Evolutionary conservation across 2,888 invertebrate species (phyloP).

Genomic region (Ophion ventricosus): DNA sequence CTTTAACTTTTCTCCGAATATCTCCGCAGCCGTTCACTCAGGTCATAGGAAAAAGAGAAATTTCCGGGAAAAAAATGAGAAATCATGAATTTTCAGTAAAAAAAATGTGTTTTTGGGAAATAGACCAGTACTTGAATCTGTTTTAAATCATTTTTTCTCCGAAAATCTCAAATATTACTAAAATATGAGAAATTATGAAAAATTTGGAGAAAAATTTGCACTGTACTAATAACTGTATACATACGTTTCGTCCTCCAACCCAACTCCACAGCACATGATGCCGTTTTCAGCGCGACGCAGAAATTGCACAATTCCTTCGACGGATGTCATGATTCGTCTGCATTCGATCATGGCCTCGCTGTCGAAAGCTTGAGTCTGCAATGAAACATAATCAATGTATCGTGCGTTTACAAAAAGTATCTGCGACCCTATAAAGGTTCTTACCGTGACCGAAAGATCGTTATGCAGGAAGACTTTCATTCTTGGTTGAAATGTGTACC

Average conservation of each 20-base stretch:
- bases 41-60: too few species aligned
- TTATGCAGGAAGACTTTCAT: conserved; percentile 25
- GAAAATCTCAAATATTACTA: too few species aligned
- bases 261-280: conserved; percentile 40
- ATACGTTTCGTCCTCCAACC: conserved; percentile 35
- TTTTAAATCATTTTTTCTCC: too few species aligned
- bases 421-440: neutral
- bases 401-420: conserved; percentile 15
- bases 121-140: too few species aligned
- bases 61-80: too few species aligned
- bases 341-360: neutral
- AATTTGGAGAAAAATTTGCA: too few species aligned
- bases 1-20: too few species aligned
- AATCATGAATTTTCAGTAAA: too few species aligned
- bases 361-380: conserved; percentile 33
- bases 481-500: conserved; percentile 18
- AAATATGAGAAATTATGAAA: too few species aligned
- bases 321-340: conserved; percentile 17
- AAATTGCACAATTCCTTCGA: conserved; percentile 26
- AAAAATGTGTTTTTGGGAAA: too few species aligned
- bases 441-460: conserved; percentile 46
- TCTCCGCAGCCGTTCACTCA: too few species aligned
- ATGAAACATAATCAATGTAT: conserved; percentile 19
- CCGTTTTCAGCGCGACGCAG: conserved; percentile 13
- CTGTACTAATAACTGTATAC: conserved; percentile 20